A percentile compares a stretch with the other conserved stretches of the same genome.
These are phyloP conservation scores for Tenthredo notha DNA, from an alignment of 2,888 invertebrate genomes.

Conservation along the genomic window DNA sequence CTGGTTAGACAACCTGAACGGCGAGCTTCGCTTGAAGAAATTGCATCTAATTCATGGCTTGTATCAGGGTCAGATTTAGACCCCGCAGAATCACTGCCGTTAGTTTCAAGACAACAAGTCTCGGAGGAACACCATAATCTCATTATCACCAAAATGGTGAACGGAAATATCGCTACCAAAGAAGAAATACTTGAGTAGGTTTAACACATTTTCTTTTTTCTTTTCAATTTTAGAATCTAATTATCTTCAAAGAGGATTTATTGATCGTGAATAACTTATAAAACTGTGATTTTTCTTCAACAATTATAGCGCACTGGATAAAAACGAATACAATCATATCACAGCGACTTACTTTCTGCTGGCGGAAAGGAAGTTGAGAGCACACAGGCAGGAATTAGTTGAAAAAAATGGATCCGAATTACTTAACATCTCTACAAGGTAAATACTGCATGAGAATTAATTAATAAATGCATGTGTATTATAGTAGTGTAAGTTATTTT, in stretches of 20 bases:
- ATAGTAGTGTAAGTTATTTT: not conserved
- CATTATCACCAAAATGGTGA: slow-evolving; percentile 97
- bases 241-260: not conserved
- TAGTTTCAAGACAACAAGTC: slow-evolving; percentile 93
- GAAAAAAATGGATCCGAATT: slow-evolving; percentile 79
- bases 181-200: slow-evolving; percentile 95
- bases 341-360: slow-evolving; percentile 98
- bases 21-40: slow-evolving; percentile 92
- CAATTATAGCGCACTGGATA: slow-evolving; percentile 89
- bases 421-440: slow-evolving; percentile 72
- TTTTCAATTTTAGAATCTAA: slow-evolving; percentile 44
- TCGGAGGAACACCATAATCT: slow-evolving; percentile 94
- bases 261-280: not conserved
- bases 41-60: slow-evolving; percentile 93
- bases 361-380: slow-evolving; percentile 94
- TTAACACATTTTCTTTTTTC: not conserved
- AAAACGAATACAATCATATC: slow-evolving; percentile 98
- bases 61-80: slow-evolving; percentile 79
- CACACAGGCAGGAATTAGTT: slow-evolving; percentile 85
- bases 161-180: slow-evolving; percentile 95
- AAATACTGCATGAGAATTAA: slow-evolving; percentile 45
- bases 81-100: slow-evolving; percentile 85
- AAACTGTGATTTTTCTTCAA: not conserved
- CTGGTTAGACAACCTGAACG: slow-evolving; percentile 95
- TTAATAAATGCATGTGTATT: slow-evolving; percentile 29